Percentiles rank a stretch among this genome's conserved stretches.
Conservation (phyloP, 64 coral and sea anemone species). For the Montipora foliosa region DNA sequence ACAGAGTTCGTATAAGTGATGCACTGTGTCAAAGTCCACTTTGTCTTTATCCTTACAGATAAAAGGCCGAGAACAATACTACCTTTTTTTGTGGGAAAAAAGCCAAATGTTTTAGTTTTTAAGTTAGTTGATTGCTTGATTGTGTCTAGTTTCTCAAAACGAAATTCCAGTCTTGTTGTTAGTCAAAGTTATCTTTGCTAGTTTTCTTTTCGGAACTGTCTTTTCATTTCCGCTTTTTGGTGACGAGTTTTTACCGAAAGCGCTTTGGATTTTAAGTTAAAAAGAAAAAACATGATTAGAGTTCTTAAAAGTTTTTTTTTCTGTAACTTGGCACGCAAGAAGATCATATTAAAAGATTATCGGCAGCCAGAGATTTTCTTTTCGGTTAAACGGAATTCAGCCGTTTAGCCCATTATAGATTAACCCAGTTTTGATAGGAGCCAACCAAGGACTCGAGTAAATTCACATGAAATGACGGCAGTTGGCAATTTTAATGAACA, state of each 20-base stretch:
- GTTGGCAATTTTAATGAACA: too few species aligned
- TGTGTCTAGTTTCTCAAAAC: background rate
- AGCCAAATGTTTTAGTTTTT: background rate
- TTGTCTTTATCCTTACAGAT: background rate
- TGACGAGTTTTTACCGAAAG: too few species aligned
- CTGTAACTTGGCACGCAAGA: background rate
- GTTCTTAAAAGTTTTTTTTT: background rate
- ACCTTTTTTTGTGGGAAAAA: background rate
- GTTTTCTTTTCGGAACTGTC: background rate
- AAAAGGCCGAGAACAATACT: background rate
- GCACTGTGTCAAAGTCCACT: constrained; percentile 29
- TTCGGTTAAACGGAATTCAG: background rate
- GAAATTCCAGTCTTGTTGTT: background rate
- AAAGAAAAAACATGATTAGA: background rate
- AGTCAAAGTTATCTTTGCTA: background rate
- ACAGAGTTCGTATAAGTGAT: background rate
- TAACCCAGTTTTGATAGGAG: background rate
- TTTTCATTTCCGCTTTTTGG: too few species aligned
- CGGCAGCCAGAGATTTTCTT: background rate
- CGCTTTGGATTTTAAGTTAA: background rate
- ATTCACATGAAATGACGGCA: too few species aligned
- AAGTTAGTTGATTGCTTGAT: background rate
- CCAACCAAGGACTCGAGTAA: too few species aligned
- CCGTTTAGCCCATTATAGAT: background rate
- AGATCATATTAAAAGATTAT: background rate